Percentiles rank a stretch among this genome's conserved stretches.
phyloP scores from a whole-genome alignment of 1,140 invertebrate genomes.

The Penaeus vannamei region DNA sequence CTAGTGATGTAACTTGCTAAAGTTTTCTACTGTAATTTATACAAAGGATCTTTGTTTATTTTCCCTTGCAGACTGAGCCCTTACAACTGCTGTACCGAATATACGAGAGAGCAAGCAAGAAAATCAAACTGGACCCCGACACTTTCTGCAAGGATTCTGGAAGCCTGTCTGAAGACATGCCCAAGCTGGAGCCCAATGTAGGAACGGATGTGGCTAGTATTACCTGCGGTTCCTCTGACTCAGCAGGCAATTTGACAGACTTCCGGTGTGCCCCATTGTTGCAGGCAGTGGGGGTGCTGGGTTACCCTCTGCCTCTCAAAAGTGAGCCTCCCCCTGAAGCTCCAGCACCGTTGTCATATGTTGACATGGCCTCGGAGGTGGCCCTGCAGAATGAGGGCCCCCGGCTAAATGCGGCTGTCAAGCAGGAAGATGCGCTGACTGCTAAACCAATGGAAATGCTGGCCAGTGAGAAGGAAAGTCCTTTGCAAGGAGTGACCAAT shows the following conservation, averaged over 20 bases:
- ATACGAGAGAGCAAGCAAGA: conserved; percentile 76
- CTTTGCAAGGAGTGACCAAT: conserved; percentile 18
- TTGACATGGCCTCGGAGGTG: too few species aligned
- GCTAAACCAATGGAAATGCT: not conserved
- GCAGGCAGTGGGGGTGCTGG: conserved; percentile 46
- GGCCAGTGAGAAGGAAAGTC: not conserved
- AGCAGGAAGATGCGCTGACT: not conserved
- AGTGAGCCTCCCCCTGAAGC: too few species aligned
- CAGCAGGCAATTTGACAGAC: conserved; percentile 27
- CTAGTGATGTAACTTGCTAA: not conserved
- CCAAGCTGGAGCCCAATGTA: conserved; percentile 56
- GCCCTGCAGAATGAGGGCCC: too few species aligned
- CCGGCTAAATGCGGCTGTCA: not conserved
- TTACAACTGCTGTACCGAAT: conserved; percentile 78
- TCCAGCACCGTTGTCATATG: too few species aligned
- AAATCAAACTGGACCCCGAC: conserved; percentile 73
- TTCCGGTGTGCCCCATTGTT: conserved; percentile 52
- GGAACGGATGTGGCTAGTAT: conserved; percentile 11
- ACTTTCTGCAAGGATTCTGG: conserved; percentile 69
- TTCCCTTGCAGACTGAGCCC: conserved; percentile 76
- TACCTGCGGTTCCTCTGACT: conserved; percentile 16
- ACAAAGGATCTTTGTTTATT: not conserved
- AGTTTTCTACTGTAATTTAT: not conserved
- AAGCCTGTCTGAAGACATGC: conserved; percentile 47
- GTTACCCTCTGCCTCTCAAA: conserved; percentile 5